Base-by-base conservation (phyloP, 2,113 vertebrate genomes). In the Otus sunia region DNA sequence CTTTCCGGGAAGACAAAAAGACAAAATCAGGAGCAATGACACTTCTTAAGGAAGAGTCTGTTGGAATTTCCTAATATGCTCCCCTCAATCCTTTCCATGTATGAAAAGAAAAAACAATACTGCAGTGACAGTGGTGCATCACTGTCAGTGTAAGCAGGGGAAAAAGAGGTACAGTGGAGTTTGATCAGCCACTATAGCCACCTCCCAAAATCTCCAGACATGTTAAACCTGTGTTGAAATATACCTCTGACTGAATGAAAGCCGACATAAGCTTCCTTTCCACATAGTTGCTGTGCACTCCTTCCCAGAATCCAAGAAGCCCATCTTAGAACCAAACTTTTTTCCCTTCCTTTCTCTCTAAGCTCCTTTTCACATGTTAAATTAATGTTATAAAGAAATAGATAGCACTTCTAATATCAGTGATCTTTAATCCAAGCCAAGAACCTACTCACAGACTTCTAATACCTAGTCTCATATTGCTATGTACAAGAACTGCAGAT, bases 281-380 rank as follows among this genome's bases (percentile, higher is more conserved):
- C 41, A 10, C 8, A 15, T 5, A n/a, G 41, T 12, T 1, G 1
- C 39, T n/a, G 9, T 37, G 26, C 6, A 11, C 23, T 47, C 36
- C 53, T 52, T 60, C 26, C 36, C 47, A 37, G 32, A 60, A 69
- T 32, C 27, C 47, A 37, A 78, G 30, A 3, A 37, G 26, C 63
- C 17, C 6, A 4, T 14, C 63, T 77, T 69, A 55, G 26, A 32
- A 32, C 36, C 10, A 14, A 32, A 60, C 45, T 69, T 69, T 43
- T 68, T 68, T 60, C 63, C 20, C 26, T 77, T 87, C 32, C 37
- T 77, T 52, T 60, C 53, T 60, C 37, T 45, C 37, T 32, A 55
- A 75, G 23, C 10, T 74, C 30, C 29, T 56, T 67, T 86, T 56
- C 25, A 56, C 10, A 22, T 0, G 0, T 64, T 37, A 39, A 29